These are phyloP conservation scores for Drosophila birchii DNA, from an alignment of 2,888 invertebrate genomes.

Conservation along the genomic window DNA sequence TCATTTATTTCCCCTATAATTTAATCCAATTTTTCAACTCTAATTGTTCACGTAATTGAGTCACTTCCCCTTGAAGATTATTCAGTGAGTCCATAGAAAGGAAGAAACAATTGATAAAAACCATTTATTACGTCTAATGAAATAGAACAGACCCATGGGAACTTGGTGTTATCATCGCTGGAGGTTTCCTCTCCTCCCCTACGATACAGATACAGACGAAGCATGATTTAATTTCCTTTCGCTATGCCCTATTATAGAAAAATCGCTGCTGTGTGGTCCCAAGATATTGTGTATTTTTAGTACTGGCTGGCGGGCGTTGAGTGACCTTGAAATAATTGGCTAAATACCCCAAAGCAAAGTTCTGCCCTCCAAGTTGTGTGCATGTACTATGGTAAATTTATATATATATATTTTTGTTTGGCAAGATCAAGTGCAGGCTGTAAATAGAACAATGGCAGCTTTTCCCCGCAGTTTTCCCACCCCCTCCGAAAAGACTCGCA, in stretches of 20 bases:
- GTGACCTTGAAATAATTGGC: constrained; percentile 40
- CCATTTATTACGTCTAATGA: neutral
- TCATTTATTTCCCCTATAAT: no score
- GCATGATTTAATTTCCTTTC: constrained; percentile 30
- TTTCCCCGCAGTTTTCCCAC: neutral
- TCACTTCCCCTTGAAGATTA: constrained; percentile 7
- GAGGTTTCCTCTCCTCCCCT: neutral
- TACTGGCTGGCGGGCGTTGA: neutral
- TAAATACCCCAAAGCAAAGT: constrained; percentile 28
- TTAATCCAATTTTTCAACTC: no score
- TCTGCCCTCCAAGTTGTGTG: constrained; percentile 24
- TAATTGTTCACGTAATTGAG: constrained; percentile 4
- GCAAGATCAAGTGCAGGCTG: constrained; percentile 40
- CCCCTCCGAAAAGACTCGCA: neutral
- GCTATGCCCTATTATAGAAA: constrained; percentile 24
- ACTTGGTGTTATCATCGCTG: constrained; percentile 5
- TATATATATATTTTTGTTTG: constrained; percentile 38
- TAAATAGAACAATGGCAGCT: constrained; percentile 24
- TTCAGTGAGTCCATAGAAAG: neutral
- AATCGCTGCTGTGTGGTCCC: constrained; percentile 1
- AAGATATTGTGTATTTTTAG: constrained; percentile 20
- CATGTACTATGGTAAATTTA: constrained; percentile 24
- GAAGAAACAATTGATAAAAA: constrained; percentile 5
- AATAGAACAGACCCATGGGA: constrained; percentile 1
- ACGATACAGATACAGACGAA: constrained; percentile 3